Evolutionary conservation across 2,113 vertebrate genomes (phyloP), one percentile per base, ranked within the genome.

Genomic region (Oophaga pumilio): DNA sequence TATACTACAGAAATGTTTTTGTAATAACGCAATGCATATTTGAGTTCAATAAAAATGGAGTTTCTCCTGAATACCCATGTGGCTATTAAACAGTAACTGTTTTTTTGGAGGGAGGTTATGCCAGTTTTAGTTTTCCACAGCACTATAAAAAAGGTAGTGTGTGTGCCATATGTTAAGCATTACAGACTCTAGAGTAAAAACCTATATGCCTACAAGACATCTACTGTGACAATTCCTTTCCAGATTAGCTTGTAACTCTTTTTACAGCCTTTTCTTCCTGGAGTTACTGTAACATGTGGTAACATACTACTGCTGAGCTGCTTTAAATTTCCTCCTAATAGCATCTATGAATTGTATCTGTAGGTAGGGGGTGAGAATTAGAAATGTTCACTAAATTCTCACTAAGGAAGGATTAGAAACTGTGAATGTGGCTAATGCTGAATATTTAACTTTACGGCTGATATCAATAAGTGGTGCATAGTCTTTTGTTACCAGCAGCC

Each of bases 231-330:
- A 82, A 87, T 62, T 87, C 78, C 56, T 82, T 52, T 87, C 86
- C 85, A 79, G 73, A 86, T 86, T 86, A 86, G 73, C 84, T 86
- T 86, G 84, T 86, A 86, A 86, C 84, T 78, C 73, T 76, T 86
- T 86, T 86, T 86, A 86, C 22, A 14, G 84, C 69, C 57, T 77
- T 86, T 86, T 86, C 84, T 86, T 86, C 84, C 84, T 86, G 73
- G 33, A 60, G 84, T 77, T 76, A 86, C 74, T 76, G 84, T 77
- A 78, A 78, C 84, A 86, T 86, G 74, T 86, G 84, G 84, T 60
- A 86, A 84, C 71, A 85, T 77, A 77, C 73, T 85, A 77, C 43
- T 77, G 33, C 57, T 24, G 33, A 52, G 59, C 60, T 86, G 59
- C 74, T 76, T 86, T 77, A 86, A 50, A 86, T 86, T 77, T 78